phyloP scores from a whole-genome alignment of 2,888 invertebrate species.

The Lysandra bellargus region DNA sequence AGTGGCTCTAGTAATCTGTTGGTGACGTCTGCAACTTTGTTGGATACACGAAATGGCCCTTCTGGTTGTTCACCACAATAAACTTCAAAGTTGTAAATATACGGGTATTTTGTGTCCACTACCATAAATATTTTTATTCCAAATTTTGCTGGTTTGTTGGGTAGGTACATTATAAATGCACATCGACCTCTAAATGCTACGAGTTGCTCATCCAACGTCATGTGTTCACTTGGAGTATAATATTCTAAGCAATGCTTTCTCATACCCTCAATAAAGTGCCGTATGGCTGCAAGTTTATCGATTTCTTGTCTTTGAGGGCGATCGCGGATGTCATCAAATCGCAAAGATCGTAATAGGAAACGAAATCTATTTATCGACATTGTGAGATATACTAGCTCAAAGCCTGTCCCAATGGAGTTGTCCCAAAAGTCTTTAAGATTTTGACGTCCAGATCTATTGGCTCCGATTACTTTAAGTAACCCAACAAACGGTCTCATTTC shows the following conservation, averaged over 20 bases:
- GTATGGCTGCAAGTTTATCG: neutral
- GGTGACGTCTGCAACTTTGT: constrained; percentile 17
- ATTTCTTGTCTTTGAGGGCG: constrained; percentile 15
- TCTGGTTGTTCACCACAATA: neutral
- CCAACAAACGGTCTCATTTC: neutral
- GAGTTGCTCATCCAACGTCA: constrained; percentile 7
- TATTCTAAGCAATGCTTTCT: neutral
- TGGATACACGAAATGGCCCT: constrained; percentile 13
- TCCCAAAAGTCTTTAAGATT: neutral
- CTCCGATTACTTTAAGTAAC: neutral
- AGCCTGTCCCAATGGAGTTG: neutral
- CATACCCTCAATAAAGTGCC: neutral
- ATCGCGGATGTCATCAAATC: constrained; percentile 22
- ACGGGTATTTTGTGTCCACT: neutral
- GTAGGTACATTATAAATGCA: constrained; percentile 10
- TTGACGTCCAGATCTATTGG: neutral
- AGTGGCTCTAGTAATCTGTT: constrained; percentile 18
- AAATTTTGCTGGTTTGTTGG: constrained; percentile 6
- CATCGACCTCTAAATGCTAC: constrained; percentile 18
- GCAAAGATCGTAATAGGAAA: constrained; percentile 10
- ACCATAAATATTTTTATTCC: constrained; percentile 1
- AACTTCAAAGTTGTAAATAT: constrained; percentile 12
- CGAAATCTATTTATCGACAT: constrained; percentile 17
- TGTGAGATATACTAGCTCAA: neutral
- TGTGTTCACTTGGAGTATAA: neutral